Percentiles rank a stretch among this genome's conserved stretches.
phyloP scores from a whole-genome alignment of 2,888 invertebrate genomes.

The Drosophila nigritarsus region DNA sequence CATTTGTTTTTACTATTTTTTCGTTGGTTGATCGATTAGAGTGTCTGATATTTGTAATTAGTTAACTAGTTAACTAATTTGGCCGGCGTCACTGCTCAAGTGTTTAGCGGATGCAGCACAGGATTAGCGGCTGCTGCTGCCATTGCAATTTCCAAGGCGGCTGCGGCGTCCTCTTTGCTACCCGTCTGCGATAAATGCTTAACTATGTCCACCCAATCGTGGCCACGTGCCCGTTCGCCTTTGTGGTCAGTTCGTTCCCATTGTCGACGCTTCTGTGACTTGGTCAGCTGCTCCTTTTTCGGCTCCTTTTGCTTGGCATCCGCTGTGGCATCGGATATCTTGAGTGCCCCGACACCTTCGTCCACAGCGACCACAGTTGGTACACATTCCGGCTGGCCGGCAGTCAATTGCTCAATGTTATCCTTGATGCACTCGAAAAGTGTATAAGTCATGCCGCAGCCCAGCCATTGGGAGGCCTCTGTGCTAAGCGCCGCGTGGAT shows the following conservation, averaged over 20 bases:
- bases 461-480: slow-evolving; percentile 93
- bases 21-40: slow-evolving; percentile 22
- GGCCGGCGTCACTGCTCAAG: slow-evolving; percentile 17
- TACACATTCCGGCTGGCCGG: slow-evolving; percentile 88
- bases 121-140: slow-evolving; percentile 30
- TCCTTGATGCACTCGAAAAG: slow-evolving; percentile 96
- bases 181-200: slow-evolving; percentile 95
- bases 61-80: slow-evolving; percentile 31
- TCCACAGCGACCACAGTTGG: slow-evolving; percentile 71
- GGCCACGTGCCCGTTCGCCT: slow-evolving; percentile 95
- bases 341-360: slow-evolving; percentile 77
- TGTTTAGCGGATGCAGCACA: slow-evolving; percentile 46
- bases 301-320: slow-evolving; percentile 86
- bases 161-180: slow-evolving; percentile 74
- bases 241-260: slow-evolving; percentile 93
- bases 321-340: slow-evolving; percentile 82
- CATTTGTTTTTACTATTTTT: slow-evolving; percentile 1
- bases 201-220: slow-evolving; percentile 98
- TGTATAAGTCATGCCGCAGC: slow-evolving; percentile 97
- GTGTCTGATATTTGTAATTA: slow-evolving; percentile 24
- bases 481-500: slow-evolving; percentile 87
- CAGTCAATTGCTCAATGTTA: slow-evolving; percentile 89
- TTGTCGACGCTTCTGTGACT: slow-evolving; percentile 95
- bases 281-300: slow-evolving; percentile 94
- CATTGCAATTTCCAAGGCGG: slow-evolving; percentile 45